Conservation (phyloP, 2,113 vertebrate species). For the Caloenas nicobarica region DNA sequence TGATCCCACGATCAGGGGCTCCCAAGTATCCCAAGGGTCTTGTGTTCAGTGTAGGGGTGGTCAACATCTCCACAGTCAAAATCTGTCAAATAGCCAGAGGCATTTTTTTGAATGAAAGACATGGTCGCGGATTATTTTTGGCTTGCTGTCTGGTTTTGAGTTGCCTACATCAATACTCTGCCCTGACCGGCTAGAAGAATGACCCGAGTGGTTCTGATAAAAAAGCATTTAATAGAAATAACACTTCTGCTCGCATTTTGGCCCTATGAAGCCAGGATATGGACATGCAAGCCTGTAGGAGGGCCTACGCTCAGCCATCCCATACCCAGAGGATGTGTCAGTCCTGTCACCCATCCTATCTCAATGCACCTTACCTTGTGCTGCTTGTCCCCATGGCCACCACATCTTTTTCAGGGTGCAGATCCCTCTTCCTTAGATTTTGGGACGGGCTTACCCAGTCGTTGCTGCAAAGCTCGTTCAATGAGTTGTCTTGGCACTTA, state of each 20-base stretch:
- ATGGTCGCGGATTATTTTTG: not conserved
- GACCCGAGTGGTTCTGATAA: fast-evolving
- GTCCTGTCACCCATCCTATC: not conserved
- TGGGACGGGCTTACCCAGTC: not conserved
- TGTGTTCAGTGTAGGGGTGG: not conserved
- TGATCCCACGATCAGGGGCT: not conserved
- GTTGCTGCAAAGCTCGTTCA: not conserved
- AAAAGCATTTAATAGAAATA: not conserved
- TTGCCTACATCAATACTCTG: not conserved
- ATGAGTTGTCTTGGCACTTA: not conserved
- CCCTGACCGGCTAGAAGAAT: not conserved
- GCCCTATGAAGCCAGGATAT: not conserved
- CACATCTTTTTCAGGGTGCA: not conserved
- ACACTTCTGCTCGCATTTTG: not conserved
- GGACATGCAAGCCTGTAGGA: not conserved
- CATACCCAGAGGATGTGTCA: not conserved
- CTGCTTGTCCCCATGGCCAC: not conserved
- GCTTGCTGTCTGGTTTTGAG: not conserved
- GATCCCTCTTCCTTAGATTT: not conserved
- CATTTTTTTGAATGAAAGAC: not conserved
- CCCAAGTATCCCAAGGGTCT: not conserved
- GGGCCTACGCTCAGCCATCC: fast-evolving
- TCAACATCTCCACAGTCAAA: not conserved
- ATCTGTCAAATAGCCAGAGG: not conserved
- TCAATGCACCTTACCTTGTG: fast-evolving